Base-by-base conservation (phyloP, 2,888 invertebrate species). In the Pristionchus japonicus region DNA sequence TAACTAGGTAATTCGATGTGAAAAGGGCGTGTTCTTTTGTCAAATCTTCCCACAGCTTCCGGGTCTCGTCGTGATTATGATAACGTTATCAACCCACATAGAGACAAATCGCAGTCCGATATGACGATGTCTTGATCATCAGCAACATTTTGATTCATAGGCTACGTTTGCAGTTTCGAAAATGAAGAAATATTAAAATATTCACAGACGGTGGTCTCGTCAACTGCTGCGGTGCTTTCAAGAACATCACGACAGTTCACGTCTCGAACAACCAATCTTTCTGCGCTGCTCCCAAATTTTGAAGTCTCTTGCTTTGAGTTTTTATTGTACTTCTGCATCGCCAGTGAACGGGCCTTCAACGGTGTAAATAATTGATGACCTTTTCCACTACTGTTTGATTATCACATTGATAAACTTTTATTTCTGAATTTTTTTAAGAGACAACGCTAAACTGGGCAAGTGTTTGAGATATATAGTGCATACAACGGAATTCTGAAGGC, bases 201-300 rank as follows among this genome's bases (percentile, higher is more conserved):
- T 23, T 70, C 64, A 1, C 64, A 85, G 85, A 64, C 20, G 43
- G 31, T 13, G 85, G 85, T 20, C 64, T 85, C n/a, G 85, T 85
- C 4, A 61, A 85, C n/a, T 85, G 85, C 47, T 85, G 85, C 31
- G 85, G 85, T 13, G 11, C 15, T n/a, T 61, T 47, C 64, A 64
- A 40, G 40, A 85, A 85, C 43, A 27, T 64, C 31, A 83, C 82
- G 1, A 83, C 82, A 34, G 23, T 57, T 0, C 7, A 13, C 31
- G 37, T 83, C 15, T 3, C 27, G 1, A 23, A 9, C 6, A 20
- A 1, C 13, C 0, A 23, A 2, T 9, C 23, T 13, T 83, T 83
- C 82, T 83, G 82, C 34, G 82, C 82, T 13, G 57, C 52, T 15
- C 40, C 34, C 6, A 52, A 37, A 83, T 52, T 34, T 2, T 83